Conservation (phyloP, 2,113 vertebrate genomes). For the Labeo rohita region DNA sequence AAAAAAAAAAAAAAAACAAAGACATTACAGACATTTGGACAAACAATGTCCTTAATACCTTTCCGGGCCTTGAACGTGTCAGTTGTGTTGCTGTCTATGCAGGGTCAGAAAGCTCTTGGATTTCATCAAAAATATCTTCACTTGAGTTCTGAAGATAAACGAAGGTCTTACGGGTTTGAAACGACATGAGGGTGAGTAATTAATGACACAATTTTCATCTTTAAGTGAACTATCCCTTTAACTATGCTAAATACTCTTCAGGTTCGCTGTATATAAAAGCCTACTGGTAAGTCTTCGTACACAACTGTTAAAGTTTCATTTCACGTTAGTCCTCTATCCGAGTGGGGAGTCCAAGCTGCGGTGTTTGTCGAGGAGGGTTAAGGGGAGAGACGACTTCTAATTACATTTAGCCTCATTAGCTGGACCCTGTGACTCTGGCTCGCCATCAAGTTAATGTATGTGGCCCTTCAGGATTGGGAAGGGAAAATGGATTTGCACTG, state of each 20-base stretch:
- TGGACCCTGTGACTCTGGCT: constrained; percentile 68
- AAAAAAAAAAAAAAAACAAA: too few relatives aligned
- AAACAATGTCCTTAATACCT: too few relatives aligned
- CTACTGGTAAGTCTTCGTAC: neutral
- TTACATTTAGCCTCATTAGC: constrained; percentile 79
- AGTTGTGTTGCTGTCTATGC: too few relatives aligned
- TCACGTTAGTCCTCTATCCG: constrained; percentile 23
- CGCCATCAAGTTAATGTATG: constrained; percentile 80
- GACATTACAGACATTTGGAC: too few relatives aligned
- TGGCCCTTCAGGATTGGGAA: constrained; percentile 73
- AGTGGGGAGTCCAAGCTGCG: constrained; percentile 52
- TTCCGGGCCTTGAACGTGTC: too few relatives aligned
- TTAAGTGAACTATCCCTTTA: neutral
- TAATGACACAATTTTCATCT: neutral
- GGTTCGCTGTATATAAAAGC: neutral
- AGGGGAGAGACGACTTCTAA: constrained; percentile 73
- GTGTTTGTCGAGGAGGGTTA: constrained; percentile 55
- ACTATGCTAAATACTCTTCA: neutral
- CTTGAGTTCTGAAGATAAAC: too few relatives aligned
- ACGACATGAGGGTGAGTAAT: too few relatives aligned
- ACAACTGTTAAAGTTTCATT: constrained; percentile 1
- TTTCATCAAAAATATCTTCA: too few relatives aligned
- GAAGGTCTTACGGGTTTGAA: too few relatives aligned
- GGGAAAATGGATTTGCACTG: constrained; percentile 79
- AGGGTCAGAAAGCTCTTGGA: too few relatives aligned